Evolutionary conservation across 2,888 invertebrate species (phyloP).

Genomic region (Myathropa florea): DNA sequence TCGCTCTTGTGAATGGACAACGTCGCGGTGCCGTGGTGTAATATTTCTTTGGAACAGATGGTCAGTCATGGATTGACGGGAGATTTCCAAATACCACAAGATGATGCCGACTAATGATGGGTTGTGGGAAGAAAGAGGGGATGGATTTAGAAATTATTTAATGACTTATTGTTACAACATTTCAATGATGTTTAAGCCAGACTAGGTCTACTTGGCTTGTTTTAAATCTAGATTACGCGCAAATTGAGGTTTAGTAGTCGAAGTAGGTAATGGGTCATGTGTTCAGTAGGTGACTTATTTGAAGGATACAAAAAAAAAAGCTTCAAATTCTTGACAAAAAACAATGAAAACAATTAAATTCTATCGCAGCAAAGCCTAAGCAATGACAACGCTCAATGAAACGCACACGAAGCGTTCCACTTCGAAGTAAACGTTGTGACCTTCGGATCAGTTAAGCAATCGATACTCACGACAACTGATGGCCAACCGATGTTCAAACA

Average conservation of each 20-base stretch:
- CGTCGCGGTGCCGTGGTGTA: background rate
- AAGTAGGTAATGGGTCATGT: background rate
- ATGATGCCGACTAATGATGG: background rate
- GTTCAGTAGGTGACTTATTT: background rate
- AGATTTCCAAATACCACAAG: background rate
- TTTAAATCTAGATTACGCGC: background rate
- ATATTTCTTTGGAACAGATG: background rate
- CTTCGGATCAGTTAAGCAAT: background rate
- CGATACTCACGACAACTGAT: background rate
- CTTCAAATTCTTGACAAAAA: background rate
- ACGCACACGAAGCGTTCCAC: background rate
- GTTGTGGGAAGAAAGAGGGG: background rate
- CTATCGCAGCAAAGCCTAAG: background rate
- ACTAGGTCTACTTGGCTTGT: too few species aligned
- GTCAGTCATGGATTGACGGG: background rate
- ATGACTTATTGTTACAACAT: background rate
- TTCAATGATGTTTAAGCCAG: too few species aligned
- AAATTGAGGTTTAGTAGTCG: background rate
- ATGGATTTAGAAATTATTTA: background rate
- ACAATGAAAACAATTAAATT: background rate
- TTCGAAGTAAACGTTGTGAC: background rate
- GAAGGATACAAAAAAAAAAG: background rate
- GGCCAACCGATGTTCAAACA: background rate
- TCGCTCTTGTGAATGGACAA: background rate
- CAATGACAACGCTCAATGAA: background rate